These are phyloP conservation scores for Andricus quercusramuli DNA, from an alignment of 2,888 invertebrate species.

Conservation along the genomic window DNA sequence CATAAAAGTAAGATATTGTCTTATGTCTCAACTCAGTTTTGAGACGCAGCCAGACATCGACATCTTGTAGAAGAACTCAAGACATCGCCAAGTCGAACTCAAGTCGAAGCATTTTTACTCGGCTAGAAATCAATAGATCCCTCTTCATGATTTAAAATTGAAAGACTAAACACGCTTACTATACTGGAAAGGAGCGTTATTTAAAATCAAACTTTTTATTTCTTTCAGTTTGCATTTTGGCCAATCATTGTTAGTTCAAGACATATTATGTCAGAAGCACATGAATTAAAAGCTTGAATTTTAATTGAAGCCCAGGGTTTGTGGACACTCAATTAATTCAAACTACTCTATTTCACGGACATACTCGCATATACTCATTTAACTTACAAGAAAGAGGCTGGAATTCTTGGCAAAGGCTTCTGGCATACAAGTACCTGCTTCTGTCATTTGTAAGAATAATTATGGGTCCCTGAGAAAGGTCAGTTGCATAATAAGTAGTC, in stretches of 20 bases:
- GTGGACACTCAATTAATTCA: constrained; percentile 33
- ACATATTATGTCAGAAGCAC: background rate
- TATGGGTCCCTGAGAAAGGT: constrained; percentile 20
- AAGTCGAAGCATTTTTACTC: too few species aligned
- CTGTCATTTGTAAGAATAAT: constrained; percentile 32
- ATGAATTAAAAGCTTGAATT: constrained; percentile 26
- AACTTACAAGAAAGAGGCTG: constrained; percentile 37
- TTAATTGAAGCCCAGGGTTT: constrained; percentile 10
- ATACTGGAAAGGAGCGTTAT: background rate
- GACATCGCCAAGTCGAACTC: too few species aligned
- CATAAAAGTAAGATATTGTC: too few species aligned
- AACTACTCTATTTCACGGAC: constrained; percentile 23
- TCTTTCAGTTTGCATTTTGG: background rate
- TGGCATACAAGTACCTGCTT: constrained; percentile 32
- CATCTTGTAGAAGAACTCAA: too few species aligned
- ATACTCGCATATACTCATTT: constrained; percentile 25
- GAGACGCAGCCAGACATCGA: too few species aligned
- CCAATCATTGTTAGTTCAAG: background rate
- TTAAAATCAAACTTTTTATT: background rate
- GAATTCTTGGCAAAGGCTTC: constrained; percentile 39
- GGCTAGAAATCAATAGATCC: background rate
- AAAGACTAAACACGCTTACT: background rate
- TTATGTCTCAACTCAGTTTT: too few species aligned
- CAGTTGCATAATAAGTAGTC: constrained; percentile 29
- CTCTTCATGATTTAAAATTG: background rate